Evolutionary conservation across 2,888 invertebrate genomes (phyloP).

Genomic region (Cloeon dipterum): DNA sequence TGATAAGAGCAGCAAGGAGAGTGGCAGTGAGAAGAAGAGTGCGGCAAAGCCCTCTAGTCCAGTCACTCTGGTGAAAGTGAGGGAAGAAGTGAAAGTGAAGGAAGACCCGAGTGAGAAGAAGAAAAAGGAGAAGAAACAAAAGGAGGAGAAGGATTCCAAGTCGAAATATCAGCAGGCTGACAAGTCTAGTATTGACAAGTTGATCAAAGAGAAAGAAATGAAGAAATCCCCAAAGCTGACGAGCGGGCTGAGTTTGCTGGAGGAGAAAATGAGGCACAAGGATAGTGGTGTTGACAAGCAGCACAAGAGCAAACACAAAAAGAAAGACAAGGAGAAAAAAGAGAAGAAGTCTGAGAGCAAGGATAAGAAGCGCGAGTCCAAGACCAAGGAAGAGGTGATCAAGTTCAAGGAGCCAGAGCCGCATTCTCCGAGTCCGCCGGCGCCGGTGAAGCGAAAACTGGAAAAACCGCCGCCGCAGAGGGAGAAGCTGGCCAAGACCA

Average conservation of each 20-base stretch:
- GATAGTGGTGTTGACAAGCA: conserved; percentile 19
- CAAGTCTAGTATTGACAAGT: conserved; percentile 12
- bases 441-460: conserved; percentile 14
- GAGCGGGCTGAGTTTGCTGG: no score
- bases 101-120: conserved; percentile 20
- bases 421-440: conserved; percentile 9
- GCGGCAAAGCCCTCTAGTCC: conserved; percentile 14
- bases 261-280: conserved; percentile 13
- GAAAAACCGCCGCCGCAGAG: conserved; percentile 8
- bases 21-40: conserved; percentile 24
- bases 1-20: conserved; percentile 16
- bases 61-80: conserved; percentile 9
- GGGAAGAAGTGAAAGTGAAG: conserved; percentile 4
- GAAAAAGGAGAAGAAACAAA: conserved; percentile 21
- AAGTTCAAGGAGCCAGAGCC: conserved; percentile 13
- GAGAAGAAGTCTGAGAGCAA: conserved; percentile 25
- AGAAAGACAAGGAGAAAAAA: conserved; percentile 24
- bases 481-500: conserved; percentile 7
- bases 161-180: conserved; percentile 38
- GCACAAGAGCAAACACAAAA: conserved; percentile 26
- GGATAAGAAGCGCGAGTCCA: conserved; percentile 38
- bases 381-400: conserved; percentile 33
- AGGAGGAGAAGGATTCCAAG: conserved; percentile 19
- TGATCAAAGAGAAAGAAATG: conserved; percentile 12
- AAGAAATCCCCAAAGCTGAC: conserved; percentile 7